Conservation (phyloP, 2,113 vertebrate genomes). For the Colius striatus region DNA sequence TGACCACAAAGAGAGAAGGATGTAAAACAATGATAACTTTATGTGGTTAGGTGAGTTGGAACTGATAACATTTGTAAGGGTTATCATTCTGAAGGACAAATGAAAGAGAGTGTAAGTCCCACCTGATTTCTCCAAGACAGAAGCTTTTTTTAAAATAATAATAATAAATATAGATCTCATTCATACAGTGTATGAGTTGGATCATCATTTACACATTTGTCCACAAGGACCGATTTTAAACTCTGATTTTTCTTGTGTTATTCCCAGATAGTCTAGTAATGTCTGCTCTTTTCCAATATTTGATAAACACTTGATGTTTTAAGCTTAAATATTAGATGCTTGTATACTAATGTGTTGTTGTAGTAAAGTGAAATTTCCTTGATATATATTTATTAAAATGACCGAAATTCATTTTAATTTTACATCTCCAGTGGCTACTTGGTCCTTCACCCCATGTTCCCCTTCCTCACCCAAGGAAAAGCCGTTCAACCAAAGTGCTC, state of each 20-base stretch:
- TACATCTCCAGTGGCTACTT: conserved; percentile 49
- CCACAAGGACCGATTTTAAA: conserved; percentile 81
- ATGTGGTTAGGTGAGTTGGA: background rate
- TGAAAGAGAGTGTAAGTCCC: conserved; percentile 29
- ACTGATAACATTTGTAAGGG: background rate
- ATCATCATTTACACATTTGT: conserved; percentile 78
- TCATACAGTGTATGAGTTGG: conserved; percentile 86
- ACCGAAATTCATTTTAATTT: conserved; percentile 75
- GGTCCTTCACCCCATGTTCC: background rate
- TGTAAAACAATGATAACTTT: background rate
- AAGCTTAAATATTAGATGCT: conserved; percentile 80
- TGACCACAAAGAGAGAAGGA: background rate
- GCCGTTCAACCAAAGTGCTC: background rate
- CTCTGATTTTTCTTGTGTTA: conserved; percentile 72
- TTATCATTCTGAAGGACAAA: background rate
- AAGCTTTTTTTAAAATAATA: conserved; percentile 75
- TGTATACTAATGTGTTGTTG: conserved; percentile 81
- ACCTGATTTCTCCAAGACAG: conserved; percentile 82
- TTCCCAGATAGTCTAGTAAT: conserved; percentile 73
- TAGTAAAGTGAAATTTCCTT: conserved; percentile 84
- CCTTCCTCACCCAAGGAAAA: background rate
- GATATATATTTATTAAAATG: conserved; percentile 87
- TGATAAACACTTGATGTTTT: conserved; percentile 81
- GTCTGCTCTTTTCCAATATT: conserved; percentile 80
- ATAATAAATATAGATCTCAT: conserved; percentile 83